A percentile compares a stretch with the other conserved stretches of the same genome.
phyloP scores from a whole-genome alignment of 2,797 vertebrate species.

The Macroramphosus scolopax region DNA sequence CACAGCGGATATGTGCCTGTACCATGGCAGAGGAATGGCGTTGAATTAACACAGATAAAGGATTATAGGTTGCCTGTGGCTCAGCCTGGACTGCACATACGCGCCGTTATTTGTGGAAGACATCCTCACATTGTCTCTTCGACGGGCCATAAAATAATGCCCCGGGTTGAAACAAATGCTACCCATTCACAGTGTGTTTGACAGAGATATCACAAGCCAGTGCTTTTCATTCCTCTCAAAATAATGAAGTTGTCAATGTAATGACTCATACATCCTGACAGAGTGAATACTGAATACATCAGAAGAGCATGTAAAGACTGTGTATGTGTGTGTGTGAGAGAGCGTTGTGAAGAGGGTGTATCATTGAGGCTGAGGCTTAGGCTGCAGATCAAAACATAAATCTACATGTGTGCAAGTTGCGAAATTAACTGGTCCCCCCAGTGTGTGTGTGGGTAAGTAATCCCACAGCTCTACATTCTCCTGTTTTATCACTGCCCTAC shows the following conservation, averaged over 20 bases:
- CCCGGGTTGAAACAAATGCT: too few relatives aligned
- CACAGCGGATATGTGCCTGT: constrained; percentile 29
- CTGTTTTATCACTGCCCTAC: constrained; percentile 25
- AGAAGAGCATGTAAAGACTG: too few relatives aligned
- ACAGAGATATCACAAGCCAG: constrained; percentile 46
- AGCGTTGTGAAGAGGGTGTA: constrained; percentile 24
- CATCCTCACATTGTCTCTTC: too few relatives aligned
- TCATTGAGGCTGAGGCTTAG: constrained; percentile 13
- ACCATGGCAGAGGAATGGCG: constrained; percentile 33
- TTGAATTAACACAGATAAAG: constrained; percentile 50
- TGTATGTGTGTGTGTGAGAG: constrained; percentile 24
- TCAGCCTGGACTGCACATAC: constrained; percentile 35
- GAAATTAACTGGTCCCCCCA: too few relatives aligned
- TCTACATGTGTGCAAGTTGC: too few relatives aligned
- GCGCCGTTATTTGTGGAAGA: constrained; percentile 44
- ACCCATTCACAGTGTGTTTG: constrained; percentile 37
- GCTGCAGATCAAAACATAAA: too few relatives aligned
- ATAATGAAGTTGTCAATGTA: constrained; percentile 51
- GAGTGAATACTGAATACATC: constrained; percentile 50
- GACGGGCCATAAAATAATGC: constrained; percentile 31
- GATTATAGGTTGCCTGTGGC: constrained; percentile 44
- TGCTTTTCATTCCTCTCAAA: constrained; percentile 45
- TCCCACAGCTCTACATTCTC: too few relatives aligned
- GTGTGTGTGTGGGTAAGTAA: not conserved
- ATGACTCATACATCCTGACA: constrained; percentile 56